phyloP scores from a whole-genome alignment of 2,888 invertebrate species.

The Azorinus chamasolen region DNA sequence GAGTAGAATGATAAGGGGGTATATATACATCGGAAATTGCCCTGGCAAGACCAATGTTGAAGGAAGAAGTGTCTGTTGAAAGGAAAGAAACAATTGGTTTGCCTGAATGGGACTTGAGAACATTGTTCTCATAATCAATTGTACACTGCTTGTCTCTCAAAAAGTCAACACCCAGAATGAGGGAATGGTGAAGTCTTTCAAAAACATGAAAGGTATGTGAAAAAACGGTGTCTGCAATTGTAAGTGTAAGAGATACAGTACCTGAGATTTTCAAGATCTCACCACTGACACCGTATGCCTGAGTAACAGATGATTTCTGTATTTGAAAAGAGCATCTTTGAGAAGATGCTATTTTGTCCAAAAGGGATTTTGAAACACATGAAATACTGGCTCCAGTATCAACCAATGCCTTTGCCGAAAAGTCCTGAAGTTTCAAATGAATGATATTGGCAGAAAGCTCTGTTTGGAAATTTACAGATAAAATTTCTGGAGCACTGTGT shows the following conservation, averaged over 20 bases:
- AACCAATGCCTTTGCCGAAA: too few species aligned
- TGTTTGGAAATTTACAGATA: too few species aligned
- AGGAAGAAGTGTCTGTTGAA: background rate
- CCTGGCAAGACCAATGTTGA: constrained; percentile 14
- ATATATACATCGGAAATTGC: background rate
- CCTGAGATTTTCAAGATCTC: background rate
- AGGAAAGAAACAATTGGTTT: background rate
- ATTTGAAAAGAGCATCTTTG: background rate
- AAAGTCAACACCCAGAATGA: constrained; percentile 2
- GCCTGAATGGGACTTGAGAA: too few species aligned
- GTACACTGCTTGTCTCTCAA: background rate
- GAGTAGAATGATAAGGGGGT: constrained; percentile 4
- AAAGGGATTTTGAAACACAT: background rate
- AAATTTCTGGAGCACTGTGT: too few species aligned
- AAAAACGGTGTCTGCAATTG: background rate
- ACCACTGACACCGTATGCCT: background rate
- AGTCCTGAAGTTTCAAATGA: too few species aligned
- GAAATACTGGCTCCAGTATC: background rate
- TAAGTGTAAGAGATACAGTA: background rate
- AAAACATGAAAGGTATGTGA: background rate
- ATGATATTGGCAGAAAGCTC: too few species aligned
- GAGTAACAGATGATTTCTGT: background rate
- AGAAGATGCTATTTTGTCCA: background rate
- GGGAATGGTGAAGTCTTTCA: constrained; percentile 1
- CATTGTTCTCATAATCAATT: background rate